phyloP scores from a whole-genome alignment of 2,797 vertebrate species.

The Microctenopoma stevenorrisi region DNA sequence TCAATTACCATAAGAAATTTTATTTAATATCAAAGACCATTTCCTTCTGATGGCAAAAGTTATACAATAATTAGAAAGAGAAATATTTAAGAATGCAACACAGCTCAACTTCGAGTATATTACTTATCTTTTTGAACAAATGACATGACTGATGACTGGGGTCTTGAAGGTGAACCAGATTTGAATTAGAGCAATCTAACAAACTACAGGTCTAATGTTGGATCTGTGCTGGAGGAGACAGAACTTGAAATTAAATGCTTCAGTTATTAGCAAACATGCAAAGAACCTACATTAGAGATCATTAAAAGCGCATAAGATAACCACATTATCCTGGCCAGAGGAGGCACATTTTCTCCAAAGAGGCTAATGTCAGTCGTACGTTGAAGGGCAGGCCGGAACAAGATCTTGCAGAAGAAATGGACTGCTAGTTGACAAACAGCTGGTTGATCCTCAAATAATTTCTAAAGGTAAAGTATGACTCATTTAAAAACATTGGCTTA shows the following conservation, averaged over 20 bases:
- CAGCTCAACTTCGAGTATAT: no score
- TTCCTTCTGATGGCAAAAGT: background rate
- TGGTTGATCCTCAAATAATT: background rate
- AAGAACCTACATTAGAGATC: background rate
- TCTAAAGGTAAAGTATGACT: background rate
- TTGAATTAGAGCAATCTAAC: conserved; percentile 5
- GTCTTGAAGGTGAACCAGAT: background rate
- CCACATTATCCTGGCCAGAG: background rate
- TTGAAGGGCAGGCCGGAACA: conserved; percentile 1
- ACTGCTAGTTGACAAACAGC: conserved; percentile 18
- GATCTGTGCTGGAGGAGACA: background rate
- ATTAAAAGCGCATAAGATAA: background rate
- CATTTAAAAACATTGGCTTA: background rate
- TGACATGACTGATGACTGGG: background rate
- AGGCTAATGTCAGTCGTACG: conserved; percentile 4
- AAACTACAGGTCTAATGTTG: background rate
- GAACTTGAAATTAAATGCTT: background rate
- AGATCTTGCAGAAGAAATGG: conserved; percentile 2
- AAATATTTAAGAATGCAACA: no score
- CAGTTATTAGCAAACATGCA: background rate
- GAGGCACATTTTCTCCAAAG: background rate
- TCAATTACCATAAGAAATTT: background rate
- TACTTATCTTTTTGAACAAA: no score
- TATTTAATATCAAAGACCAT: background rate
- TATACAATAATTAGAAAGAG: background rate